Conservation (phyloP, 2,888 invertebrate genomes). For the Ichneumon xanthorius region DNA sequence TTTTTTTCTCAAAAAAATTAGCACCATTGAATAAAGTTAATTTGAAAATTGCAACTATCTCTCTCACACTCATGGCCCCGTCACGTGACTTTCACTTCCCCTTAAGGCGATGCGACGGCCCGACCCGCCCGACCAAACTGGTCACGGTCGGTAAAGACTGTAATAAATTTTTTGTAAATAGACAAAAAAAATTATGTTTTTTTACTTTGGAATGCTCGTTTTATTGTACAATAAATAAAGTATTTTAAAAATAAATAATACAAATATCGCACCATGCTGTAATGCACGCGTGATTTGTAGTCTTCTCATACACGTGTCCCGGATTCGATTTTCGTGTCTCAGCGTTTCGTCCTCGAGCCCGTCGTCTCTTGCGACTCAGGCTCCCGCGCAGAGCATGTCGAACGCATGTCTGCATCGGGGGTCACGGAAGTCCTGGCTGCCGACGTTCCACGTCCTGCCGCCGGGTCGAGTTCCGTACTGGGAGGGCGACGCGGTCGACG, state of each 20-base stretch:
- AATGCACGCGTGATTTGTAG: background rate
- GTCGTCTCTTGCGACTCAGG: background rate
- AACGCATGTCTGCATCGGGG: constrained; percentile 38
- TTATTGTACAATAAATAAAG: constrained; percentile 44
- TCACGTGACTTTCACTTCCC: too few relatives aligned
- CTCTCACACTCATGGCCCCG: too few relatives aligned
- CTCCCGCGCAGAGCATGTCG: background rate
- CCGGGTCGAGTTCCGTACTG: constrained; percentile 1
- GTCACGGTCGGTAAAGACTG: too few relatives aligned
- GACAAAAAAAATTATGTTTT: background rate
- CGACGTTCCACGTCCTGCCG: constrained; percentile 62
- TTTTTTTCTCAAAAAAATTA: too few relatives aligned
- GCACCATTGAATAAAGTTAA: too few relatives aligned
- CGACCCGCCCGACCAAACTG: background rate
- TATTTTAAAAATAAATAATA: constrained; percentile 35
- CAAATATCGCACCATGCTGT: constrained; percentile 27
- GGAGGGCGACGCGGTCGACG: background rate
- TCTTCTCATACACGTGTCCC: background rate
- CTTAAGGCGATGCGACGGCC: too few relatives aligned
- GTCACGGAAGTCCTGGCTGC: constrained; percentile 61
- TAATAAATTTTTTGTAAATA: background rate
- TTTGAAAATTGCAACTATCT: too few relatives aligned
- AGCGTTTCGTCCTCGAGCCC: background rate
- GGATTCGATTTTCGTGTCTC: background rate
- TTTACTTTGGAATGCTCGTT: constrained; percentile 24